A percentile compares a stretch with the other conserved stretches of the same genome.
phyloP scores from a whole-genome alignment of 2,113 vertebrate species.

The Saccopteryx leptura region DNA sequence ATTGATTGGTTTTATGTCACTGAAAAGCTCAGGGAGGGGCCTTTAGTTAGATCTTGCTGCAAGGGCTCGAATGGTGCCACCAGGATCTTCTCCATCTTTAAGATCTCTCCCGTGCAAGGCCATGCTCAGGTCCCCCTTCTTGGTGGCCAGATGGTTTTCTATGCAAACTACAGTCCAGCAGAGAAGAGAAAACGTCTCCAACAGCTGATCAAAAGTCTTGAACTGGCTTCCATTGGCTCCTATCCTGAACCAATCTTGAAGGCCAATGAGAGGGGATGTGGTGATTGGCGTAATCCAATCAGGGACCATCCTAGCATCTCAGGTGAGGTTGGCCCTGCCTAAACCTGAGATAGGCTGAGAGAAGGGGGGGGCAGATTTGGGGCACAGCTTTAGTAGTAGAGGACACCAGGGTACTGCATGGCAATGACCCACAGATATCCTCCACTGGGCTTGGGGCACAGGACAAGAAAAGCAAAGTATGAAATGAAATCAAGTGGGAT shows the following conservation, averaged over 20 bases:
- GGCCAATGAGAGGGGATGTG: not conserved
- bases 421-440: not conserved
- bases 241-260: not conserved
- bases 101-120: not conserved
- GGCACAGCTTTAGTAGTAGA: not conserved
- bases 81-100: not conserved
- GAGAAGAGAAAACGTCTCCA: not conserved
- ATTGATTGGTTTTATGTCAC: not conserved
- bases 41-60: not conserved
- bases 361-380: not conserved
- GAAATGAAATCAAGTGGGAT: not conserved
- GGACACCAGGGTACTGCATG: too few species aligned
- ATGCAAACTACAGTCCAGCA: not conserved
- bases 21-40: conserved; percentile 7
- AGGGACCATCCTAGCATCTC: not conserved
- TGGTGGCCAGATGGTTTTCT: not conserved
- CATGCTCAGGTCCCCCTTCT: accelerated
- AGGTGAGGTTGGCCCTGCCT: not conserved
- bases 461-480: not conserved
- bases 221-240: not conserved
- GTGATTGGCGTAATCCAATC: not conserved
- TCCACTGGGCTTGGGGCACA: not conserved
- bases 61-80: not conserved
- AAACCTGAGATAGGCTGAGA: not conserved
- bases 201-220: not conserved